Base-by-base conservation (phyloP, 1,140 invertebrate genomes). In the Lethrus apterus region DNA sequence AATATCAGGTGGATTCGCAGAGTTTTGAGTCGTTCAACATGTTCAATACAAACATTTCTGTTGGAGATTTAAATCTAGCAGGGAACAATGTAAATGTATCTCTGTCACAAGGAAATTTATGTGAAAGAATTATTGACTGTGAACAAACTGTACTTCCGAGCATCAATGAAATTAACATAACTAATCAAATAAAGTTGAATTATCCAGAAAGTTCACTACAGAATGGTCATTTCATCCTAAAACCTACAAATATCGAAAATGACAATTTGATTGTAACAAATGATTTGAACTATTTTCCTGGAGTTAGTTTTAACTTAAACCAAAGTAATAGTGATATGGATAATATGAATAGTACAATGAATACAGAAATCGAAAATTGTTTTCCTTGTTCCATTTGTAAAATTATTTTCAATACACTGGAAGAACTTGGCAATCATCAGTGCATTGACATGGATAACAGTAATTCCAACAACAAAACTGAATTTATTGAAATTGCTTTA, bases 1-100 rank as follows among this genome's bases (percentile, higher is more conserved):
- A 41, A 15, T 47, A 19, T 17, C 45, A 35, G 33, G 14, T n/a
- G n/a, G 45, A 47, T 32, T 11, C 35, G 3, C 35, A 47, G 41
- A 36, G 17, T 33, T 32, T 47, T 4, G 45, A 41, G 41, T 13
- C 33, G 9, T 31, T 47, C 13, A 42, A 42, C 17, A 26, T 42
- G 29, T 29, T 42, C 3, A 42, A 42, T 17, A 17, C 9, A 5
- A 13, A 9, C 23, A 24, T 26, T 26, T 7, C n/a, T 26, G 5
- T n/a, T 7, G n/a, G 23, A 7, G 23, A 26, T 7, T 26, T 26
- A 26, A 26, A 26, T 26, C n/a, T 26, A 26, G n/a, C 23, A n/a
- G 23, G 23, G 23, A 26, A 7, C n/a, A 26, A 26, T 5, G 5
- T 26, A 26, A 26, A 26, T 26, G 5, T 26, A n/a, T 26, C 23